Evolutionary conservation across 2,113 vertebrate species (phyloP).

Genomic region (Onychostruthus taczanowskii): DNA sequence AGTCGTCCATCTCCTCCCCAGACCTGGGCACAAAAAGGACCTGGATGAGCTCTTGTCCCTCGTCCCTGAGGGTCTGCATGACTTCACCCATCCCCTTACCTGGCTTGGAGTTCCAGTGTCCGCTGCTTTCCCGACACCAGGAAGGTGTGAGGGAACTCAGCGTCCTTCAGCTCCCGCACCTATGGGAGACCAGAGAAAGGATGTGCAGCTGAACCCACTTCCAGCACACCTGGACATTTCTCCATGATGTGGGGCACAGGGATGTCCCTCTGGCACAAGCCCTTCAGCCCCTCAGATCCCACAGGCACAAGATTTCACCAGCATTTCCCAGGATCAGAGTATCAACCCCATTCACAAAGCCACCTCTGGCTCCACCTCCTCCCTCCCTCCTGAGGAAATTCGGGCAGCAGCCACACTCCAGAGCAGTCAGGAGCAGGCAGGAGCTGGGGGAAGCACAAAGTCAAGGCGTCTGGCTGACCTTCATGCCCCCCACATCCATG

Average conservation of each 20-base stretch:
- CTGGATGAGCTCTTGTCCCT: background rate
- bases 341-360: background rate
- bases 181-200: background rate
- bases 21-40: constrained; percentile 62
- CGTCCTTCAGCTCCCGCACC: constrained; percentile 70
- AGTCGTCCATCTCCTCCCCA: constrained; percentile 69
- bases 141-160: constrained; percentile 71
- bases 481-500: constrained; percentile 70
- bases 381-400: accelerated
- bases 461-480: constrained; percentile 63
- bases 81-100: constrained; percentile 1
- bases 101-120: constrained; percentile 73
- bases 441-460: background rate
- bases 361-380: background rate
- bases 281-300: background rate
- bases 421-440: background rate
- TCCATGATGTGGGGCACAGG: background rate
- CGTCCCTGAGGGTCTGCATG: background rate
- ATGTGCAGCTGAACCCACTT: background rate
- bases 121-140: constrained; percentile 76
- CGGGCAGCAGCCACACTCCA: background rate
- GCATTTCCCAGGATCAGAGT: background rate
- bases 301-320: background rate
- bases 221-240: background rate
- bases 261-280: background rate